Evolutionary conservation across 2,888 invertebrate genomes (phyloP), one percentile per base, ranked within the genome.

Genomic region (Erebia palarica): DNA sequence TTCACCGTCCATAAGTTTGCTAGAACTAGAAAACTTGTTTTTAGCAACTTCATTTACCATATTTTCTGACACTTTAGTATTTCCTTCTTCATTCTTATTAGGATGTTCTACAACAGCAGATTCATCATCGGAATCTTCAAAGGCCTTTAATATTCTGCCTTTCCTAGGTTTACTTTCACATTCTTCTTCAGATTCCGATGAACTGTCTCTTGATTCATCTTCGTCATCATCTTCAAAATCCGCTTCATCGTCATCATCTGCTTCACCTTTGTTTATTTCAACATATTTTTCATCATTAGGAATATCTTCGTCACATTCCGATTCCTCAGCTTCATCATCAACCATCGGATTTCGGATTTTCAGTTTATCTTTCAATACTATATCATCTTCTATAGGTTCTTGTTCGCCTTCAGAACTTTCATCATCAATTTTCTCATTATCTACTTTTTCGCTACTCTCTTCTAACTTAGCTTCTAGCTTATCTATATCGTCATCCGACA

Each of bases 251-350:
- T 85, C 82, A 68, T 77, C 75, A 42, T 71, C 70, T 21, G 83
- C 82, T 11, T 84, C 84, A 58, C 84, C 82, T 58, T 72, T 76
- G 47, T 77, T 76, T n/a, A 71, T 73, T 51, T 73, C 69, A 60
- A 76, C 75, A 21, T 74, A 71, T 27, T 78, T 75, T 73, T 78
- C 77, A 51, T 72, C 75, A 7, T 75, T 73, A 65, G 44, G 57
- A 16, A 18, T 55, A 10, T 80, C 81, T 68, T 86, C 84, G 57
- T 90, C 91, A 73, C 86, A 85, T 61, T 92, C 91, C 8, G 94
- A 90, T 77, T 91, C 93, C 75, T 93, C 93, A 59, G 94, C 94
- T 78, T 94, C 94, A 73, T 93, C 91, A 70, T 90, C 89, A 69
- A 93, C 75, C 83, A 92, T 86, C 42, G 88, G 85, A 71, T 92